Evolutionary conservation across 2,888 invertebrate genomes (phyloP).

Genomic region (Arge pagana): DNA sequence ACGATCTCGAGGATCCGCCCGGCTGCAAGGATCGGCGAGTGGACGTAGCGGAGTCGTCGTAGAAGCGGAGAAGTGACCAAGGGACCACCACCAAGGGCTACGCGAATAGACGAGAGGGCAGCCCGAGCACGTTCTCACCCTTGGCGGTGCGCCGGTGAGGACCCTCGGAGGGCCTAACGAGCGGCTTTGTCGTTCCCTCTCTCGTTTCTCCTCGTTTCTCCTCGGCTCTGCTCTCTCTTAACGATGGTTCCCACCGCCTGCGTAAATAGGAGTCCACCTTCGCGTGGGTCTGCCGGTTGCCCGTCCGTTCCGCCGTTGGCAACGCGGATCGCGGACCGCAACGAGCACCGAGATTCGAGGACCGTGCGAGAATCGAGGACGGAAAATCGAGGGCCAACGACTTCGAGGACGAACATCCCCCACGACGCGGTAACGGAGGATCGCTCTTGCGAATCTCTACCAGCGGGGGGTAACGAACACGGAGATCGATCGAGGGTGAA

Average conservation of each 20-base stretch:
- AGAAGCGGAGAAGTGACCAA: constrained; percentile 39
- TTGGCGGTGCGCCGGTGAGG: constrained; percentile 53
- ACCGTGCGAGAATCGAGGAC: not conserved
- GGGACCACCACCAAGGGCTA: constrained; percentile 37
- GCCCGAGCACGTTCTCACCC: constrained; percentile 59
- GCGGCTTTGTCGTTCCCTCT: constrained; percentile 53
- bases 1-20: constrained; percentile 18
- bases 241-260: constrained; percentile 46
- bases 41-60: constrained; percentile 47
- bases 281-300: constrained; percentile 2
- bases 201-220: constrained; percentile 38
- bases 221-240: constrained; percentile 39
- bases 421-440: too few relatives aligned
- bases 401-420: not conserved
- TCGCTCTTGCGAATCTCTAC: too few relatives aligned
- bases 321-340: constrained; percentile 10
- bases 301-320: constrained; percentile 15
- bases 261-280: constrained; percentile 40
- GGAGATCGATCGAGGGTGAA: constrained; percentile 1
- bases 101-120: constrained; percentile 45
- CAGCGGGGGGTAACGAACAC: not conserved
- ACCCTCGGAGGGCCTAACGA: constrained; percentile 57
- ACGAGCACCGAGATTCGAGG: constrained; percentile 8
- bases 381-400: constrained; percentile 4
- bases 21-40: constrained; percentile 36